Evolutionary conservation across 2,113 vertebrate genomes (phyloP), one percentile per base, ranked within the genome.

Genomic region (Cochlearius cochlearius): DNA sequence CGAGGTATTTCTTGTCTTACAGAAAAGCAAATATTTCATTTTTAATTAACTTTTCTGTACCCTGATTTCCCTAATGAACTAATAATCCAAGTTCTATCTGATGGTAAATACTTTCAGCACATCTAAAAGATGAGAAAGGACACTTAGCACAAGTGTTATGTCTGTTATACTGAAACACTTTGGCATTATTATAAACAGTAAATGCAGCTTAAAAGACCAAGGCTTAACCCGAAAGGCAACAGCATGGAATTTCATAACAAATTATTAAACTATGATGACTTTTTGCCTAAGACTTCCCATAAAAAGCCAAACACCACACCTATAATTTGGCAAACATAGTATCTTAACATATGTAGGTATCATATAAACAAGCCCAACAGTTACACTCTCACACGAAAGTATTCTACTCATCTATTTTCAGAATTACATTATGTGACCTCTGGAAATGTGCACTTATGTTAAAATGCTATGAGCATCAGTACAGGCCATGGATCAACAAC

Each of bases 11-110:
- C 49, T 80, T 60, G 22, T 89, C 55, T 97, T 95, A 62, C 56
- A 75, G 34, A 68, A 78, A 63, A 96, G 29, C 32, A 95, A 68
- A 29, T 93, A 84, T 77, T 95, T 96, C n/a, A 91, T 82, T 83
- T 97, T 97, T 96, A 97, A 95, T 93, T 96, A 96, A 86, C 43
- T 94, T 94, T 96, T 96, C 79, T 96, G 34, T 94, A 63, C 45
- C 53, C 34, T 59, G 45, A 95, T 95, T 96, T 91, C 53, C 49
- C 53, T 95, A 93, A 93, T 92, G 39, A 94, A 74, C 34, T 73
- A 84, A 95, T 62, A 77, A 96, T 29, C 34, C 27, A 86, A 2
- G 1, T 62, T 78, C 34, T 86, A 22, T 64, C 64, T 72, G 18
- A 73, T 45, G 25, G 50, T 20, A 86, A 92, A 92, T 32, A 91